Evolutionary conservation across 2,888 invertebrate species (phyloP).

Genomic region (Ethmia dodecea): DNA sequence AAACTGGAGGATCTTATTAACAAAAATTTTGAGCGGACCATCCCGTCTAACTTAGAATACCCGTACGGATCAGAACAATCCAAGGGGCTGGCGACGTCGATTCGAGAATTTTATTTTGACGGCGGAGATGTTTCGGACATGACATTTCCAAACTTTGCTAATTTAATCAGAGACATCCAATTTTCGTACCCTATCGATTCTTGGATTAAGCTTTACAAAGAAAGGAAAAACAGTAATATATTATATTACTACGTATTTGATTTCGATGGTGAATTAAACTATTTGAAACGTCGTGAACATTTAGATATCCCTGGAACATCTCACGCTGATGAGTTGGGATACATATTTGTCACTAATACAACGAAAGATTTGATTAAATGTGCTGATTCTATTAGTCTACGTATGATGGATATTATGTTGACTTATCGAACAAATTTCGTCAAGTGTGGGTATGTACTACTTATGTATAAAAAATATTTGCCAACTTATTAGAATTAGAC

Average conservation of each 20-base stretch:
- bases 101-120: conserved; percentile 29
- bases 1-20: conserved; percentile 19
- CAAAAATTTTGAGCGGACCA: conserved; percentile 24
- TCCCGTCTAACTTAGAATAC: conserved; percentile 32
- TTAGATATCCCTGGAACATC: conserved; percentile 18
- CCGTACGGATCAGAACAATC: conserved; percentile 21
- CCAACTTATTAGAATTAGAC: too few species aligned
- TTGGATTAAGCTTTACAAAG: conserved; percentile 20
- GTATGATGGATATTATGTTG: conserved; percentile 18
- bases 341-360: conserved; percentile 21
- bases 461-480: too few species aligned
- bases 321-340: conserved; percentile 25
- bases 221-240: conserved; percentile 11
- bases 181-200: conserved; percentile 17
- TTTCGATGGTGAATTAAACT: conserved; percentile 22
- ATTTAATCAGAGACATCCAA: conserved; percentile 21
- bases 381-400: conserved; percentile 15
- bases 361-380: conserved; percentile 15
- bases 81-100: conserved; percentile 21
- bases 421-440: conserved; percentile 24
- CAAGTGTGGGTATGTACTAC: conserved; percentile 26
- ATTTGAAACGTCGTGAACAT: conserved; percentile 15
- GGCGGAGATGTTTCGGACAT: conserved; percentile 17
- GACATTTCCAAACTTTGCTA: conserved; percentile 16
- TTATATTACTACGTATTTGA: conserved; percentile 20